Percentiles rank a stretch among this genome's conserved stretches.
Evolutionary conservation across 2,797 vertebrate species (phyloP).

Genomic region (Ctenochaetus hawaiiensis): DNA sequence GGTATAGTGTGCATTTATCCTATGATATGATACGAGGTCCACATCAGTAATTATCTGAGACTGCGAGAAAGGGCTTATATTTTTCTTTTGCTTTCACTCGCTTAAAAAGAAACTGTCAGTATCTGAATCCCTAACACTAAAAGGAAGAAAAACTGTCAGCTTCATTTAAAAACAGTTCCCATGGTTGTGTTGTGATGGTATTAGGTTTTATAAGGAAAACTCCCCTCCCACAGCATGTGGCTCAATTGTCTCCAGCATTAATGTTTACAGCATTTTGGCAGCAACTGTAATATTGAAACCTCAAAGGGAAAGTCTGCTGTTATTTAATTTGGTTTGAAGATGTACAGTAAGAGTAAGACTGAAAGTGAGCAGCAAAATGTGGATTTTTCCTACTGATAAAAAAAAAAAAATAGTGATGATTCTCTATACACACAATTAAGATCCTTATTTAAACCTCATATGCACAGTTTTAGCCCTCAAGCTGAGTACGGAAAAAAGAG

Average conservation of each 20-base stretch:
- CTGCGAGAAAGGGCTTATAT: conserved; percentile 26
- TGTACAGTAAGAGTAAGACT: background rate
- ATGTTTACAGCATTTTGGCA: background rate
- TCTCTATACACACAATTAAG: background rate
- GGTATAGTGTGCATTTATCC: background rate
- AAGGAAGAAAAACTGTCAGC: background rate
- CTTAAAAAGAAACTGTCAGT: background rate
- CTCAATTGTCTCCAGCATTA: conserved; percentile 28
- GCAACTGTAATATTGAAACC: conserved; percentile 32
- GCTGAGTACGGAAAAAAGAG: background rate
- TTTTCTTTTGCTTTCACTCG: background rate
- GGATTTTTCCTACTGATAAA: background rate
- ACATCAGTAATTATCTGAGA: conserved; percentile 2
- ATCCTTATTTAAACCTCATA: background rate
- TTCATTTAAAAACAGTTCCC: conserved; percentile 17
- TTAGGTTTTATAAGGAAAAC: conserved; percentile 7
- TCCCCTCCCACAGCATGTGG: background rate
- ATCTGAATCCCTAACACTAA: background rate
- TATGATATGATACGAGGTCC: background rate
- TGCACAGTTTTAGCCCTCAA: background rate
- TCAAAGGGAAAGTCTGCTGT: conserved; percentile 12
- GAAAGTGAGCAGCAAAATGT: conserved; percentile 2
- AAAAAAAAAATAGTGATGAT: background rate
- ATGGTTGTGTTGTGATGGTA: background rate
- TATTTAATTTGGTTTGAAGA: background rate